Evolutionary conservation across 2,797 vertebrate genomes (phyloP).

Genomic region (Allobates femoralis): DNA sequence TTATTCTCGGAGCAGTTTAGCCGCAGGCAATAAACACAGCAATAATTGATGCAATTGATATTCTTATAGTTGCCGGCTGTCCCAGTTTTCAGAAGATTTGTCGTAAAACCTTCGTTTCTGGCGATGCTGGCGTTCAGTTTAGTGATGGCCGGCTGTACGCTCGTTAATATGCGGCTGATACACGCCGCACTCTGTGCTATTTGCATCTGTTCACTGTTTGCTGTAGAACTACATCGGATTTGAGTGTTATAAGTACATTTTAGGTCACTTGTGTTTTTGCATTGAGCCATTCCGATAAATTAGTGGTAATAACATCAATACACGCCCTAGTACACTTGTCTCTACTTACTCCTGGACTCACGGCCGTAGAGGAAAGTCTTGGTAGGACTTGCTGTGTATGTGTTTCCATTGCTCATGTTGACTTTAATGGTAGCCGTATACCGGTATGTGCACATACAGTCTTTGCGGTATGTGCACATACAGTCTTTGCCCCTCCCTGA

Average conservation of each 20-base stretch:
- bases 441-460: too few relatives aligned
- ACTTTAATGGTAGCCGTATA: too few relatives aligned
- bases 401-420: too few relatives aligned
- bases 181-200: not conserved
- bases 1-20: not conserved
- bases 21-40: constrained; percentile 12
- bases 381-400: too few relatives aligned
- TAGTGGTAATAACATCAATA: not conserved
- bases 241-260: not conserved
- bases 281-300: not conserved
- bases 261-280: not conserved
- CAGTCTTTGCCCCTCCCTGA: too few relatives aligned
- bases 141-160: not conserved
- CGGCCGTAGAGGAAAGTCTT: not conserved
- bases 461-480: too few relatives aligned
- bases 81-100: constrained; percentile 24
- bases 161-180: not conserved
- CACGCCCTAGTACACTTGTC: not conserved
- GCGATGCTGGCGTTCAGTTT: not conserved
- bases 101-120: not conserved
- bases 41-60: constrained; percentile 23
- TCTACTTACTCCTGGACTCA: not conserved
- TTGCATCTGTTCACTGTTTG: not conserved
- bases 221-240: not conserved
- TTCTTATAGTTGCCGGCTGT: constrained; percentile 11